Evolutionary conservation across 2,113 vertebrate species (phyloP).

Genomic region (Chunga burmeisteri): DNA sequence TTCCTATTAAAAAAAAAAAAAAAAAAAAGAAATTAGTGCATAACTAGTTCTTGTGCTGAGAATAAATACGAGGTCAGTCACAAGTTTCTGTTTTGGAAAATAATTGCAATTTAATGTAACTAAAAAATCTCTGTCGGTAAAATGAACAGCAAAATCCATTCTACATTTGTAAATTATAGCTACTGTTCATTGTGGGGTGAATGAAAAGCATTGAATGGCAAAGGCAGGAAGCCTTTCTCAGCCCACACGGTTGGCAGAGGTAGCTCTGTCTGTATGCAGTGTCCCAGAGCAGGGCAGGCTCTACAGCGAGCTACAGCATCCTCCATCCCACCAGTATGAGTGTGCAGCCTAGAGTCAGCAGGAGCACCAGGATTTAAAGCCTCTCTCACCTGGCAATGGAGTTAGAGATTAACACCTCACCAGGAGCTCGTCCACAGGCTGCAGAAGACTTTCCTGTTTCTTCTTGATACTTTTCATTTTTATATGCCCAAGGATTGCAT

Average conservation of each 20-base stretch:
- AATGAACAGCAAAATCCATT: not conserved
- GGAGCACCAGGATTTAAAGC: not conserved
- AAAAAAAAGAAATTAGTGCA: not conserved
- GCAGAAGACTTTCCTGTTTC: not conserved
- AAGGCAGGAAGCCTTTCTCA: not conserved
- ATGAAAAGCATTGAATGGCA: not conserved
- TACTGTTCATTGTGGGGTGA: not conserved
- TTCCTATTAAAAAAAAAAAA: not conserved
- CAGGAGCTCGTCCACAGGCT: not conserved
- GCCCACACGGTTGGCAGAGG: rapidly evolving
- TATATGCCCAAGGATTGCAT: not conserved
- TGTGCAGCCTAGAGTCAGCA: not conserved
- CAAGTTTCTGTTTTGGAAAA: not conserved
- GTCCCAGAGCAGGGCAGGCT: not conserved
- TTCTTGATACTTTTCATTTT: not conserved
- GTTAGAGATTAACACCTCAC: not conserved
- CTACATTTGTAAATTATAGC: not conserved
- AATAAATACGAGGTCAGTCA: not conserved
- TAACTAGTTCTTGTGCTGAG: not conserved
- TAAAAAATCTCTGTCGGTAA: not conserved
- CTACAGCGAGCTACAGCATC: rapidly evolving
- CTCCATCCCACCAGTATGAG: not conserved
- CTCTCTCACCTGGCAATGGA: not conserved
- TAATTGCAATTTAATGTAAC: not conserved
- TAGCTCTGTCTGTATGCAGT: rapidly evolving